These are phyloP conservation scores for Rachycentron canadum DNA, from an alignment of 2,797 vertebrate genomes.

Conservation along the genomic window DNA sequence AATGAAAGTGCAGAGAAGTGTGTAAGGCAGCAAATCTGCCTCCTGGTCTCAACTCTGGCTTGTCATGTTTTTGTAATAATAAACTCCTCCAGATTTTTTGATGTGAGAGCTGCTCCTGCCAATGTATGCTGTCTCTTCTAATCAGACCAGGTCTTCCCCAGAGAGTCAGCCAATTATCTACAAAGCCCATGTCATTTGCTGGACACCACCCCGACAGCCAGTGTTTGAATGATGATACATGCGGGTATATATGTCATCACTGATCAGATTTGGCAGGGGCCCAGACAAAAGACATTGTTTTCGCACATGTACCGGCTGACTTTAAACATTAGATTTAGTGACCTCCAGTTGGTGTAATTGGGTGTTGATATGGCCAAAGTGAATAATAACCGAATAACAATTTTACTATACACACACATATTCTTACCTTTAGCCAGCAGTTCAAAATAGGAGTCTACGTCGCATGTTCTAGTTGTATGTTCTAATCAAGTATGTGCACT, in stretches of 20 bases:
- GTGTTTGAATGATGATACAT: no score
- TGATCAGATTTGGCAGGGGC: no score
- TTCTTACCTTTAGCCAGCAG: neutral
- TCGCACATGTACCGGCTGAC: no score
- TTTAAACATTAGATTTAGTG: no score
- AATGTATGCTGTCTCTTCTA: neutral
- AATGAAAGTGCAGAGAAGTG: neutral
- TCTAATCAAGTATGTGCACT: no score
- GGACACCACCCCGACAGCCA: neutral
- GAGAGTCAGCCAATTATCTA: neutral
- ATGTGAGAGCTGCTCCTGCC: neutral
- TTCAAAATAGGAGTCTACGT: neutral
- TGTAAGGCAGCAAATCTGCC: neutral
- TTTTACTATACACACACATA: neutral
- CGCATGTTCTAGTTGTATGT: neutral
- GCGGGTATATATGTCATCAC: no score
- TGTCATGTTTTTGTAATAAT: neutral
- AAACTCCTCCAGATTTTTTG: neutral
- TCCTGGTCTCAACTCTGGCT: neutral
- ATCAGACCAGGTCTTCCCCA: neutral
- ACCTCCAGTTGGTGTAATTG: neutral
- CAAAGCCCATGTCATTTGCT: neutral
- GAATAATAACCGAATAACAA: neutral
- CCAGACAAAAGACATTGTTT: no score
- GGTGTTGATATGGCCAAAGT: neutral